A percentile compares a stretch with the other conserved stretches of the same genome.
Evolutionary conservation across 1,140 invertebrate genomes (phyloP).

Genomic region (Drosophila punjabiensis): DNA sequence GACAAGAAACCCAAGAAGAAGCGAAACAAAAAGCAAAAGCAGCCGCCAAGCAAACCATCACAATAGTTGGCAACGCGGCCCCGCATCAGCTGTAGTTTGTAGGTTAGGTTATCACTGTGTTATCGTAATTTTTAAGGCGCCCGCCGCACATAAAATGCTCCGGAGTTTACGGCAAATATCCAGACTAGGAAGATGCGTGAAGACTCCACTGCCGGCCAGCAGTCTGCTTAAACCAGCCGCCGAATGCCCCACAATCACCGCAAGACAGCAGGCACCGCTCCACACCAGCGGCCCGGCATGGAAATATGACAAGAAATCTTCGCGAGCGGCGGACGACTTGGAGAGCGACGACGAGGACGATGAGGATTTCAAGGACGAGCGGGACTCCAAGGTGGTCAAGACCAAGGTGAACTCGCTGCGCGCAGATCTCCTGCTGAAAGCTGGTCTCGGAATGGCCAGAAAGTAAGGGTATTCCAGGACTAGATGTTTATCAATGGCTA

Average conservation of each 20-base stretch:
- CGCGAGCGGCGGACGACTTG: slow-evolving; percentile 48
- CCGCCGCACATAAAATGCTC: slow-evolving; percentile 53
- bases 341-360: slow-evolving; percentile 78
- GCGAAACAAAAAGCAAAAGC: slow-evolving; percentile 59
- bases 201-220: background rate
- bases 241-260: background rate
- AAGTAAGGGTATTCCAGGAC: slow-evolving; percentile 85
- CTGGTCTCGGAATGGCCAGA: slow-evolving; percentile 88
- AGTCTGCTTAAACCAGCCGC: slow-evolving; percentile 15
- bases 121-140: slow-evolving; percentile 67
- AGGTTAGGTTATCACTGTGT: slow-evolving; percentile 66
- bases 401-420: slow-evolving; percentile 88
- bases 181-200: slow-evolving; percentile 15
- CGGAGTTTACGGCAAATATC: slow-evolving; percentile 54
- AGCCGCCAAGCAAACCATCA: slow-evolving; percentile 25
- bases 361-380: slow-evolving; percentile 82
- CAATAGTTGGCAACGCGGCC: slow-evolving; percentile 60
- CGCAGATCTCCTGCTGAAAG: slow-evolving; percentile 89
- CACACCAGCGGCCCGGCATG: slow-evolving; percentile 34
- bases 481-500: background rate
- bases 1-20: slow-evolving; percentile 74
- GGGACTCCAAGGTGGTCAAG: slow-evolving; percentile 88
- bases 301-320: slow-evolving; percentile 76
- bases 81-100: slow-evolving; percentile 61
- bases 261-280: slow-evolving; percentile 3